Evolutionary conservation across 2,113 vertebrate genomes (phyloP).

Genomic region (Malurus alboscapulatus): DNA sequence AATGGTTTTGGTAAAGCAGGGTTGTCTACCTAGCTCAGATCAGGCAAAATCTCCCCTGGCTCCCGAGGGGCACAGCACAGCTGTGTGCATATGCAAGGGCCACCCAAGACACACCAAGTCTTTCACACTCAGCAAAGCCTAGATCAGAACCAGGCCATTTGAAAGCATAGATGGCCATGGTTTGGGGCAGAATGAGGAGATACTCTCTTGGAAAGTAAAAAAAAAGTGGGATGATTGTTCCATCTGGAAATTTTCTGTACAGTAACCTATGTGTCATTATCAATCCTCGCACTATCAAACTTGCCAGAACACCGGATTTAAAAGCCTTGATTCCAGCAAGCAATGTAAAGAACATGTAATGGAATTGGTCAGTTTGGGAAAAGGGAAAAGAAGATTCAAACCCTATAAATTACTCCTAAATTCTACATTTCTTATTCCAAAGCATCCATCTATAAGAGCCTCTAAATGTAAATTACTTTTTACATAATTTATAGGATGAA

Average conservation of each 20-base stretch:
- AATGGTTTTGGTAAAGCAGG: not conserved
- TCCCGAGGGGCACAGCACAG: not conserved
- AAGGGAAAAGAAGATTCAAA: not conserved
- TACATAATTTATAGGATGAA: not conserved
- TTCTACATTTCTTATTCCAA: not conserved
- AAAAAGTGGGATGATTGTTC: not conserved
- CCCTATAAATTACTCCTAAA: not conserved
- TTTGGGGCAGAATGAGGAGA: not conserved
- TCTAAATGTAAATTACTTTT: not conserved
- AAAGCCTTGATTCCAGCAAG: not conserved
- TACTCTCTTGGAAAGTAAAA: not conserved
- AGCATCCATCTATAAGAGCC: not conserved
- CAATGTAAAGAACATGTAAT: not conserved
- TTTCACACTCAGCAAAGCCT: not conserved
- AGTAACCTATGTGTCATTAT: not conserved
- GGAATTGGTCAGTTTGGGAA: not conserved
- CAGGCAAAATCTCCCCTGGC: not conserved
- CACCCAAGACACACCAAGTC: not conserved
- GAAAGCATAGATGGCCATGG: fast-evolving
- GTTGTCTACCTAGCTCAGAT: not conserved
- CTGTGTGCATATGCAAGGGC: not conserved
- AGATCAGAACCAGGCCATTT: not conserved
- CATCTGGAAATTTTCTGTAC: not conserved
- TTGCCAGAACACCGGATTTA: not conserved
- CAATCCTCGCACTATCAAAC: not conserved